Evolutionary conservation across 2,888 invertebrate genomes (phyloP).

Genomic region (Aromia moschata): DNA sequence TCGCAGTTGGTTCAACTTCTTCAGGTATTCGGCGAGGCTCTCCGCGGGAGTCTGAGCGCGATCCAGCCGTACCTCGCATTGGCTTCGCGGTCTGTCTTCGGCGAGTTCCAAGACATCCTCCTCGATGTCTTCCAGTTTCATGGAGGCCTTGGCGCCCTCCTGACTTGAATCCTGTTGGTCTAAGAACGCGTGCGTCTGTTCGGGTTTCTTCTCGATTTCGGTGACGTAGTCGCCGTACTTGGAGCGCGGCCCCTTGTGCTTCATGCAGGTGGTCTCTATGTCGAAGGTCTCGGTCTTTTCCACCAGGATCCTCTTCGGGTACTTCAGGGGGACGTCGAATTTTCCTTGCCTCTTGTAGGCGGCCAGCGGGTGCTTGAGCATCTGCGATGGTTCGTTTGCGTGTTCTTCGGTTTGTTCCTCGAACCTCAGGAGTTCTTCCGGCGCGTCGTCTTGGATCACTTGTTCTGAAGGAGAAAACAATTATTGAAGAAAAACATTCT

Average conservation of each 20-base stretch:
- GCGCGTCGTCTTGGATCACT: not conserved
- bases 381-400: not conserved
- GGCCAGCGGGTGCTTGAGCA: slow-evolving; percentile 10
- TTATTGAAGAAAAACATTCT: no score
- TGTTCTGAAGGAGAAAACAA: no score
- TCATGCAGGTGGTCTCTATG: slow-evolving; percentile 38
- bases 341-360: not conserved
- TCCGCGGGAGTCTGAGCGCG: slow-evolving; percentile 5
- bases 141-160: no score
- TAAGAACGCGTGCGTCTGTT: not conserved
- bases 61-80: not conserved
- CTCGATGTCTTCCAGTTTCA: not conserved
- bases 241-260: slow-evolving; percentile 17
- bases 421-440: not conserved
- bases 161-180: not conserved
- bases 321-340: slow-evolving; percentile 1
- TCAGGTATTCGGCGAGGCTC: slow-evolving; percentile 23
- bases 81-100: not conserved
- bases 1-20: slow-evolving; percentile 20
- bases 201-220: not conserved
- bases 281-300: slow-evolving; percentile 31
- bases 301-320: slow-evolving; percentile 28
- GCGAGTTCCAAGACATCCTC: not conserved
- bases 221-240: not conserved
- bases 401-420: not conserved